Base-by-base conservation (phyloP, 1,140 invertebrate genomes). In the Polypedilum vanderplanki region DNA sequence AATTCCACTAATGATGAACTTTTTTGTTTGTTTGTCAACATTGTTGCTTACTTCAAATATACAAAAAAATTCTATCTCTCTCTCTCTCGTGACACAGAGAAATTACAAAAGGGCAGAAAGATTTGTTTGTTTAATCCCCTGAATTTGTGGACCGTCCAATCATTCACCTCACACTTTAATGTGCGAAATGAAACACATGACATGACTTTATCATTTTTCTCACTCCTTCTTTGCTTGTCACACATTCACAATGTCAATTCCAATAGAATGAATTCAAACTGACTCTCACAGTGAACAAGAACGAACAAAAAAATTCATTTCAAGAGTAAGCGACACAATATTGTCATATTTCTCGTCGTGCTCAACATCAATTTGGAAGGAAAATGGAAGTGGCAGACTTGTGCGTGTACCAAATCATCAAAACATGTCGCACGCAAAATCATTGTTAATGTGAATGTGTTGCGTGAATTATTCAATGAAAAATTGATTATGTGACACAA, bases 401-500 rank as follows among this genome's bases (percentile, higher is more conserved):
- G 41, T 46, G 41, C 41, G 41, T 46, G 41, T 15, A 46, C 15
- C 41, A 46, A 46, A 46, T 46, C 41, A 46, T 10, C 41, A 46
- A 15, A 46, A 46, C 9, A 8, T 46, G 41, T 46, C 41, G 8
- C 41, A 46, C 41, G 9, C n/a, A n/a, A n/a, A n/a, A n/a, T n/a
- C n/a, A n/a, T 46, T 46, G 9, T 46, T 8, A 10, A 8, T 46
- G 40, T 41, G 40, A 5, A 7, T 41, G 40, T 41, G 40, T 41
- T 8, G 41, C 41, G 41, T 46, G 41, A 10, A n/a, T n/a, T n/a
- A n/a, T n/a, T n/a, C n/a, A n/a, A 46, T 46, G 41, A 46, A 46
- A 46, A 46, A 46, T 46, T 46, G 41, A 46, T 46, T 46, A 46
- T 46, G 41, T 46, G 41, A 46, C 41, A 46, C 9, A 46, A 46